Evolutionary conservation across 2,888 invertebrate genomes (phyloP), one percentile per base, ranked within the genome.

Genomic region (Lysandra bellargus): DNA sequence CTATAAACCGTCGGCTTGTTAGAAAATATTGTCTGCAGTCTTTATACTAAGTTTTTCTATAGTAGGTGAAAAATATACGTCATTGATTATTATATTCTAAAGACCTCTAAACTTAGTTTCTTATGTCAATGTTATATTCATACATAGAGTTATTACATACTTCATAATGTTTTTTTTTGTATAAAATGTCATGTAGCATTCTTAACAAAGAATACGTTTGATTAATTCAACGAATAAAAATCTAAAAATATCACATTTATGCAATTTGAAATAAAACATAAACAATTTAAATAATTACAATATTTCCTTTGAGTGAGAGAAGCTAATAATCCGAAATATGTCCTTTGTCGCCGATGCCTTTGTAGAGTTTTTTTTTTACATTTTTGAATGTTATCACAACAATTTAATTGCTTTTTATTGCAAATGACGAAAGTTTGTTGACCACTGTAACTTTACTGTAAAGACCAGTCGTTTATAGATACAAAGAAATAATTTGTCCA

Each of bases 361-460:
- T 69, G 69, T 69, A 33, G 30, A 69, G 33, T 69, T 69, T 64
- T 64, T 69, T 69, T 64, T 64, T 33, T 69, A 69, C 69, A 37
- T 69, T 69, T 69, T 69, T 33, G 69, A 69, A 1, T 14, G 33
- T 30, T 14, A 14, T 33, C 33, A 69, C 33, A 69, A 69, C 14
- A 33, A 69, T 69, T 33, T 33, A 69, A 69, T 33, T 69, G 14
- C 12, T 69, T 69, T 60, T 69, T 69, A 33, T 14, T 14, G 14
- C 14, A 69, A 14, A 69, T 30, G 33, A 69, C 69, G 4, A 33
- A 69, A 69, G 14, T 33, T 69, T 69, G 33, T 69, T 69, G 30
- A 69, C 14, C 69, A 33, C 33, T 9, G 30, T 44, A 23, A 23
- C 23, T 23, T 23, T 23, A 23, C 23, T 23, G 0, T 23, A 23